Percentiles rank a stretch among this genome's conserved stretches.
phyloP scores from a whole-genome alignment of 2,797 vertebrate genomes.

The Phrynocephalus forsythii region DNA sequence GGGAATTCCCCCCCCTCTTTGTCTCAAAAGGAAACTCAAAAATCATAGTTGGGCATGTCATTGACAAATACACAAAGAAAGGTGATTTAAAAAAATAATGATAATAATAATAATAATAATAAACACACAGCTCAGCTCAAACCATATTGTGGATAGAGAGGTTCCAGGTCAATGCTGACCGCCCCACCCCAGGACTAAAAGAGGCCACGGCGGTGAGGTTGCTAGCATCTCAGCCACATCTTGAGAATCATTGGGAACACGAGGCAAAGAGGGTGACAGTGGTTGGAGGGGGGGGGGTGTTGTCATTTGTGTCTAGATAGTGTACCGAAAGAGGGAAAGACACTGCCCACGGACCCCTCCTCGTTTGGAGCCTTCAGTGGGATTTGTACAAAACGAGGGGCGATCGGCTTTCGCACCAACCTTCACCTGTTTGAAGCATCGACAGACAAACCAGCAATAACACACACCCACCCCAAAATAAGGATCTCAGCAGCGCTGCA shows the following conservation, averaged over 20 bases:
- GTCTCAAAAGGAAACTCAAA: constrained; percentile 66
- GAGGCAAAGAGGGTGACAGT: constrained; percentile 71
- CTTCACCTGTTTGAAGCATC: constrained; percentile 44
- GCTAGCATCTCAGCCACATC: constrained; percentile 71
- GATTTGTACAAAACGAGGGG: constrained; percentile 45
- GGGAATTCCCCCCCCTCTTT: constrained; percentile 39
- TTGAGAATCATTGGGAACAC: constrained; percentile 75
- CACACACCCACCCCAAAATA: too few relatives aligned
- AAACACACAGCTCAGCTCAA: constrained; percentile 63
- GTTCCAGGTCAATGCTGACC: constrained; percentile 59
- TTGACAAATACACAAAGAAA: constrained; percentile 76
- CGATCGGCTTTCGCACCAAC: constrained; percentile 26
- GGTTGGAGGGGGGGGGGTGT: neutral
- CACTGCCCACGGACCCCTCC: constrained; percentile 46
- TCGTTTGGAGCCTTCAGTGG: constrained; percentile 51
- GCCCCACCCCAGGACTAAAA: constrained; percentile 73
- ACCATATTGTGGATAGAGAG: constrained; percentile 64
- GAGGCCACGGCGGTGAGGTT: constrained; percentile 90
- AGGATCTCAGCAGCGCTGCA: constrained; percentile 14
- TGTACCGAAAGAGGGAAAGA: constrained; percentile 36
- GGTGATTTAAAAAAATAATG: neutral
- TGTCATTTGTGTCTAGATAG: neutral
- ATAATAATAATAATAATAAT: neutral
- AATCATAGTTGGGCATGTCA: constrained; percentile 66
- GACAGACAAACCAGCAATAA: neutral